Base-by-base conservation (phyloP, 2,888 invertebrate species). In the Euzetes globulus region DNA sequence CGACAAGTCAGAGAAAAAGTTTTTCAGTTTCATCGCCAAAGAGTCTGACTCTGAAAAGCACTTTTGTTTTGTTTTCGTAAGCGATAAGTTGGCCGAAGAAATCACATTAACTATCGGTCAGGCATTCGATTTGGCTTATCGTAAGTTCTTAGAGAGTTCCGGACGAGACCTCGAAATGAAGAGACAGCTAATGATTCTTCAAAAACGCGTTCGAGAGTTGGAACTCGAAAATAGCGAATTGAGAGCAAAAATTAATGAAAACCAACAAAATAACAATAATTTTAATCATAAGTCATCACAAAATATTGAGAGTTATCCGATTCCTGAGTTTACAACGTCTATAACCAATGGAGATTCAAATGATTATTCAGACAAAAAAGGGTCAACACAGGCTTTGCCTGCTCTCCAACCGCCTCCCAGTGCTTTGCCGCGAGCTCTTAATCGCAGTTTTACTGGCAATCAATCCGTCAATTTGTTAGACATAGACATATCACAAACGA, bases 91-190 rank as follows among this genome's bases (percentile, higher is more conserved):
- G 81, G 96, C 97, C 1, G 96, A 97, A 80, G 96, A 98, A 82
- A 97, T 98, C 77, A 98, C 97, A 58, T 85, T 98, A 77, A 98
- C 97, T 15, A 96, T 98, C 79, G 98, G 98, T 13, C 97, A 98
- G 84, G 97, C 98, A 0, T 98, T 98, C 83, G 97, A 98, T 85
- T 86, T 98, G 81, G 98, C 97, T 41, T 98, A 97, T 85, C 91
- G 85, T 78, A 88, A 92, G 81, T 97, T 94, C 84, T 85, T 97
- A 81, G 96, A 94, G 82, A 92, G 92, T 77, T 92, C 92, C 74
- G 92, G 92, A 75, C 91, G 91, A 82, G 92, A 92, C 82, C 85
- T 92, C 76, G 95, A 96, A 82, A 86, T 91, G 77, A 90, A 91
- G 82, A 90, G 94, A 81, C 86, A 89, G 79, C 85, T 88, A 74